phyloP scores from a whole-genome alignment of 2,113 vertebrate genomes.

The Grallaria varia region DNA sequence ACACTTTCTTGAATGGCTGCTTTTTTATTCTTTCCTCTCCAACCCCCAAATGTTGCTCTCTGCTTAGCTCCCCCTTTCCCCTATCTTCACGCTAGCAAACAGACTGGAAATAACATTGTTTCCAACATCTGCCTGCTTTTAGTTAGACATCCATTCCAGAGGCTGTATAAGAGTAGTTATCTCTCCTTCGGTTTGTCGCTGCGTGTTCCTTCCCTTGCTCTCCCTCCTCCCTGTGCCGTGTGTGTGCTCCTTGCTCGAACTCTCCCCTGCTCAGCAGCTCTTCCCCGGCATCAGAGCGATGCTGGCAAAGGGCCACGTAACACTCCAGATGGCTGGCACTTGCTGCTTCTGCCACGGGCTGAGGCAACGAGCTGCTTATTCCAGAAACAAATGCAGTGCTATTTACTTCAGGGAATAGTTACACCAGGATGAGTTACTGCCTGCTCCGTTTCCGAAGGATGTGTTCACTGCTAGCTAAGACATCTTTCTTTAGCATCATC shows the following conservation, averaged over 20 bases:
- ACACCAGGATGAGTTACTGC: background rate
- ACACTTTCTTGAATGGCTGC: background rate
- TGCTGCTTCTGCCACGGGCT: constrained; percentile 38
- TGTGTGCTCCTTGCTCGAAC: background rate
- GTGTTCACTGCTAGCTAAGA: background rate
- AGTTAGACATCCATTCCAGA: background rate
- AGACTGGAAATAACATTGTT: background rate
- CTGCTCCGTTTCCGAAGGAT: background rate
- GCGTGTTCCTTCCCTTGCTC: background rate
- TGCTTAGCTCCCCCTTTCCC: background rate
- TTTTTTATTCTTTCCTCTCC: fast-evolving
- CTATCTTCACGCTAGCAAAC: background rate
- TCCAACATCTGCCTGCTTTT: background rate
- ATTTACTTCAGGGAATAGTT: background rate
- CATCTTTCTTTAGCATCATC: background rate
- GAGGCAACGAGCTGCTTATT: background rate
- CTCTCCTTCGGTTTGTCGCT: background rate
- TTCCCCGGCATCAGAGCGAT: background rate
- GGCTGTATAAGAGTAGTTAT: background rate
- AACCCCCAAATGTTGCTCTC: fast-evolving
- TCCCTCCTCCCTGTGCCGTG: background rate
- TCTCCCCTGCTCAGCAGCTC: background rate
- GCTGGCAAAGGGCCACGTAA: background rate
- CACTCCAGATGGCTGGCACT: constrained; percentile 50
- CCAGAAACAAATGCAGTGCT: background rate